Evolutionary conservation across 2,113 vertebrate species (phyloP), one percentile per base, ranked within the genome.

Genomic region (Scatophagus argus): DNA sequence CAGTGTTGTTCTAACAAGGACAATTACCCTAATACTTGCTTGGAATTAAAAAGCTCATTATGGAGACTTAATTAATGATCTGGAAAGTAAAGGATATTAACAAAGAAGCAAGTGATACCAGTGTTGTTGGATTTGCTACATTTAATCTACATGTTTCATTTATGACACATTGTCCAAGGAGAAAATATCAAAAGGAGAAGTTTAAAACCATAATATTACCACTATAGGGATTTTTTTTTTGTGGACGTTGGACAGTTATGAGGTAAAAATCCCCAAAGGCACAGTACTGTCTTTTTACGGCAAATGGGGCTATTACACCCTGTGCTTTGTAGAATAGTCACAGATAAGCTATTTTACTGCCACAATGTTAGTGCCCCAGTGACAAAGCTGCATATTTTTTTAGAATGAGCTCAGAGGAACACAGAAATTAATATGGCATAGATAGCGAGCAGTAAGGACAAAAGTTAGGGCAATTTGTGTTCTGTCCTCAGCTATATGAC

Each of bases 1-100:
- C 49, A 38, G 29, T 58, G 77, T 72, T 82, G 74, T 79, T 82
- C 56, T 52, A 82, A 74, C 80, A 86, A 86, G 79, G 78, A 86
- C 86, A 79, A 75, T 88, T 88, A 88, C 70, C 74, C 79, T 71
- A 68, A 87, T 74, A 77, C 85, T 81, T 31, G 71, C 52, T 74
- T 56, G 77, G 68, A 88, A 85, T 83, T 88, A 83, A 81, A 91
- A 83, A 79, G 46, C 79, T 87, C 74, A 89, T 88, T 86, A 81
- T 3, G 31, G 71, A 77, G 63, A 65, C 86, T 74, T 83, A 65
- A 85, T 82, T 85, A 88, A 89, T 89, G 84, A 73, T 61, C 12
- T 89, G 82, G 70, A 89, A 88, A 89, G 81, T 88, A 85, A 79
- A 86, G 47, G 58, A 79, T 72, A 82, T 88, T 88, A 87, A 67